Base-by-base conservation (phyloP, 2,888 invertebrate genomes). In the Thymelicus sylvestris region DNA sequence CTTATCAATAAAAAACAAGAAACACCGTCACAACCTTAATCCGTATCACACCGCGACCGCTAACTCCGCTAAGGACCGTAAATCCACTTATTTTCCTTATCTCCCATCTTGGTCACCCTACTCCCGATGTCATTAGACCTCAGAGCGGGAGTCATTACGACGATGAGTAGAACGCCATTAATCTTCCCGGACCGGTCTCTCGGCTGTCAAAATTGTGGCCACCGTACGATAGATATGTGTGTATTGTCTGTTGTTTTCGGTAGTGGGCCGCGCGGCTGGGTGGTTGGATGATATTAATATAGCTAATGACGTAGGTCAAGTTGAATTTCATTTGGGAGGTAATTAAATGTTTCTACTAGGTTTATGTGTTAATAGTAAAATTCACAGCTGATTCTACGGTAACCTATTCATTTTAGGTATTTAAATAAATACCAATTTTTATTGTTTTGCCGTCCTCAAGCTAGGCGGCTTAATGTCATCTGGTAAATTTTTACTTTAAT, bases 81-180 rank as follows among this genome's bases (percentile, higher is more conserved):
- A 69, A 69, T 69, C 69, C 64, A 69, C 69, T 69, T 57, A 64
- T 71, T 71, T 61, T 52, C 67, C 71, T 66, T 71, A 67, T 71
- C 62, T 48, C 41, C 19, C 68, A 68, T 69, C 63, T 64, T 69
- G 69, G 69, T 69, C 80, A 89, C 87, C 88, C 86, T 86, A 87
- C 83, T 75, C 80, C 82, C 86, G 88, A 91, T 90, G 92, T 93
- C 93, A 93, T 93, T 93, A 93, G 92, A 91, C 80, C 84, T 83
- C 85, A 85, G 87, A 81, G 89, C 89, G 90, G 87, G 90, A 89
- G 91, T 93, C 93, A 93, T 93, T 93, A 93, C 93, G 81, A 84
- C 92, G 93, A 93, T 93, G 93, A 93, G 93, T 89, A 91, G 90
- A 85, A 77, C 86, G 76, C 88, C 92, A 93, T 93, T 93, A 93